Conservation (phyloP, 2,113 vertebrate genomes). For the Paramormyrops kingsleyae region DNA sequence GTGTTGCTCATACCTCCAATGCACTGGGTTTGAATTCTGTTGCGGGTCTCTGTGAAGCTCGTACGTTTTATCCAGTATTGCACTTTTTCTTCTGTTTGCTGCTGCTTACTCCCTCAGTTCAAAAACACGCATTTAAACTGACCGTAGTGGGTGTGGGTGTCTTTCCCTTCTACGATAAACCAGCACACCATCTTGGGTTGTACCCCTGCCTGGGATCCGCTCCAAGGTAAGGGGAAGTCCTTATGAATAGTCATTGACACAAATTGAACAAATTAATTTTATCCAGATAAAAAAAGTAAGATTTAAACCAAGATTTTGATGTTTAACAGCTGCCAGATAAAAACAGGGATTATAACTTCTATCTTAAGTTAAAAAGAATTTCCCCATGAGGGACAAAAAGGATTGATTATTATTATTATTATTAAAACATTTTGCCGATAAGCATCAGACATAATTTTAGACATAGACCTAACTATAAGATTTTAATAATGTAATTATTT, state of each 20-base stretch:
- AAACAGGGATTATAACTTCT: neutral
- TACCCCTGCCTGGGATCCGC: neutral
- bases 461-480: neutral
- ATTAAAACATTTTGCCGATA: neutral
- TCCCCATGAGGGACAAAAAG: too few species aligned
- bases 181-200: neutral
- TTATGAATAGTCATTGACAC: neutral
- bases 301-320: neutral
- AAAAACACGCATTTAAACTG: neutral
- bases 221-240: neutral
- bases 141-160: neutral
- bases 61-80: neutral
- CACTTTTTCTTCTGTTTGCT: neutral
- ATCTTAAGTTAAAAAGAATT: too few species aligned
- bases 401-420: too few species aligned
- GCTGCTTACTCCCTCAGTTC: neutral
- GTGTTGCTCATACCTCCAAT: neutral
- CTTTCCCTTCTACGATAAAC: neutral
- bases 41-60: neutral
- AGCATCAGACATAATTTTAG: neutral
- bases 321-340: neutral
- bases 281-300: neutral
- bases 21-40: neutral
- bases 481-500: neutral
- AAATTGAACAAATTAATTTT: neutral